A percentile compares a stretch with the other conserved stretches of the same genome.
phyloP scores from a whole-genome alignment of 1,140 invertebrate species.

The Sesamia nonagrioides region DNA sequence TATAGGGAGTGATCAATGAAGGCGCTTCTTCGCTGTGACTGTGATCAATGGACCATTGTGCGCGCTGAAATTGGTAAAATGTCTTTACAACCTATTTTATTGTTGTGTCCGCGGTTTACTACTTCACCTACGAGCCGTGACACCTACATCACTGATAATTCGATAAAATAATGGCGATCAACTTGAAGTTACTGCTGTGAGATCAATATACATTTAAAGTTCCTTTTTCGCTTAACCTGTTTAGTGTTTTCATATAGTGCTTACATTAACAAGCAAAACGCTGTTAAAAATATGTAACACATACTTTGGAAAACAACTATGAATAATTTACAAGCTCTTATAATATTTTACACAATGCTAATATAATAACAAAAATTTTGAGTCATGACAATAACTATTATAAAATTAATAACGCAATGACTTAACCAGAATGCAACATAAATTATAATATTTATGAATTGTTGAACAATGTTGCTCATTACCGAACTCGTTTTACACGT shows the following conservation, averaged over 20 bases:
- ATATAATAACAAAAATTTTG: neutral
- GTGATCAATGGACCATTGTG: constrained; percentile 58
- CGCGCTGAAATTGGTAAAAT: constrained; percentile 45
- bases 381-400: neutral
- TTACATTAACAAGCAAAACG: neutral
- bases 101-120: constrained; percentile 38
- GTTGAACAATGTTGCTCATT: constrained; percentile 35
- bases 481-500: constrained; percentile 28
- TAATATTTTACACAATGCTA: neutral
- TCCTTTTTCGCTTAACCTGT: constrained; percentile 10
- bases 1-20: constrained; percentile 30
- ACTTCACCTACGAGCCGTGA: constrained; percentile 29
- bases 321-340: neutral
- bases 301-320: neutral
- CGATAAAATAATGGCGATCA: constrained; percentile 42
- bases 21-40: constrained; percentile 33
- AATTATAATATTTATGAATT: constrained; percentile 29
- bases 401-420: constrained; percentile 16
- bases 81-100: constrained; percentile 49
- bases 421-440: neutral
- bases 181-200: constrained; percentile 33
- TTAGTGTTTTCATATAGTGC: constrained; percentile 5
- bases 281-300: neutral
- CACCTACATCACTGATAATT: constrained; percentile 51
- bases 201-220: constrained; percentile 21